Evolutionary conservation across 2,888 invertebrate genomes (phyloP).

Genomic region (Brachypalpus laphriformis): DNA sequence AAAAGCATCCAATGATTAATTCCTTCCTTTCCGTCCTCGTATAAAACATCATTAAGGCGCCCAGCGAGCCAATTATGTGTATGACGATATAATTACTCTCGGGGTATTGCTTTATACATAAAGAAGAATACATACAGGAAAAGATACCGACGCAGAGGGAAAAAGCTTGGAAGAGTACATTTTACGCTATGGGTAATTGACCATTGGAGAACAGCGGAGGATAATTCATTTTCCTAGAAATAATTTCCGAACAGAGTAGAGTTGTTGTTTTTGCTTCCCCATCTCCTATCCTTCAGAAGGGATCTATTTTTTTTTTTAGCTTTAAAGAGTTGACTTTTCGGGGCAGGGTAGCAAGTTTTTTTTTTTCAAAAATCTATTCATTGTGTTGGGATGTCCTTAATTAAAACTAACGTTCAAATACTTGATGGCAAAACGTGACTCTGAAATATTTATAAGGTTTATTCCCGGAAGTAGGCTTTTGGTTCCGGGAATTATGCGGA

Average conservation of each 20-base stretch:
- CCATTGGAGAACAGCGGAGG: constrained; percentile 15
- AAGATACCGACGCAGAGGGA: not conserved
- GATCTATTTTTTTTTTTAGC: not conserved
- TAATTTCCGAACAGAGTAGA: not conserved
- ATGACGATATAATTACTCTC: constrained; percentile 48
- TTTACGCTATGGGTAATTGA: constrained; percentile 51
- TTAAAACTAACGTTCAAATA: constrained; percentile 17
- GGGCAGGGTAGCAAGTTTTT: not conserved
- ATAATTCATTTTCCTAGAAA: constrained; percentile 33
- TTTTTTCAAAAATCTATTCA: not conserved
- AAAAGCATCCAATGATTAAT: constrained; percentile 7
- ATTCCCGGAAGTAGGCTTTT: not conserved
- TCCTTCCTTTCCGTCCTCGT: constrained; percentile 11
- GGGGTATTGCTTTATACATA: constrained; percentile 17
- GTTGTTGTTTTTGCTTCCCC: not conserved
- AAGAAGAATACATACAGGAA: not conserved
- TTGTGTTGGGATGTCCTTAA: not conserved
- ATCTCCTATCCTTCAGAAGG: not conserved
- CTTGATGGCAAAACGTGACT: constrained; percentile 6
- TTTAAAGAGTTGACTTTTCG: not conserved
- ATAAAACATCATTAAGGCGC: constrained; percentile 28
- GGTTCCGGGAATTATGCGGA: not conserved
- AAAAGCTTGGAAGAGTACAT: not conserved
- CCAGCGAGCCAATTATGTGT: constrained; percentile 27
- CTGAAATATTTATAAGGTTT: constrained; percentile 36